Evolutionary conservation across 2,113 vertebrate species (phyloP).

Genomic region (Oplegnathus fasciatus): DNA sequence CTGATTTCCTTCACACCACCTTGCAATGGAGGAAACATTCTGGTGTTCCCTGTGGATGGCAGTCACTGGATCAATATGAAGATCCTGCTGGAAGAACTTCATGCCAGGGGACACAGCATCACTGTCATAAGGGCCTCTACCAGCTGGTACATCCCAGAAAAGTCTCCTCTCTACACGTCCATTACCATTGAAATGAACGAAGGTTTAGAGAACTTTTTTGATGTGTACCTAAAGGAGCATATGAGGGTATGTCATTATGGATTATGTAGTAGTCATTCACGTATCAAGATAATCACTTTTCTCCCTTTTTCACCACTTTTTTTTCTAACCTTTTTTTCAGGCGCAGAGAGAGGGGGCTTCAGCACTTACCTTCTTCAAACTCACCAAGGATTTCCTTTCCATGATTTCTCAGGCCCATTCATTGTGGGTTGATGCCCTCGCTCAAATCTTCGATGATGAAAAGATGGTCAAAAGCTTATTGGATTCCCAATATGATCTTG

Average conservation of each 20-base stretch:
- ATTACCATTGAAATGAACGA: slow-evolving; percentile 12
- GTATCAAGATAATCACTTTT: not conserved
- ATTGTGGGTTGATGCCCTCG: slow-evolving; percentile 31
- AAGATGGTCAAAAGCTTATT: slow-evolving; percentile 46
- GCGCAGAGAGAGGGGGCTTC: slow-evolving; percentile 36
- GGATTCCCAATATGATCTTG: slow-evolving; percentile 77
- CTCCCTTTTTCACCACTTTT: not conserved
- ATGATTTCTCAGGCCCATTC: slow-evolving; percentile 32
- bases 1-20: slow-evolving; percentile 49
- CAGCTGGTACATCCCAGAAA: slow-evolving; percentile 77
- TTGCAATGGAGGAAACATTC: slow-evolving; percentile 76
- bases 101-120: slow-evolving; percentile 81
- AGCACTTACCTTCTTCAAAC: slow-evolving; percentile 61
- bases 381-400: slow-evolving; percentile 32
- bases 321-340: slow-evolving; percentile 42
- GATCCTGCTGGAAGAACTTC: slow-evolving; percentile 78
- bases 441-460: slow-evolving; percentile 56
- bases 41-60: slow-evolving; percentile 80
- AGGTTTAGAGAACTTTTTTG: slow-evolving; percentile 59
- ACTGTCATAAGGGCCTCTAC: slow-evolving; percentile 80
- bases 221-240: slow-evolving; percentile 47
- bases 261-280: not conserved
- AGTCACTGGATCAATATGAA: slow-evolving; percentile 86
- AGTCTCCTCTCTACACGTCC: slow-evolving; percentile 74
- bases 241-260: slow-evolving; percentile 42